phyloP scores from a whole-genome alignment of 2,888 invertebrate genomes.

The Dryobota labecula region DNA sequence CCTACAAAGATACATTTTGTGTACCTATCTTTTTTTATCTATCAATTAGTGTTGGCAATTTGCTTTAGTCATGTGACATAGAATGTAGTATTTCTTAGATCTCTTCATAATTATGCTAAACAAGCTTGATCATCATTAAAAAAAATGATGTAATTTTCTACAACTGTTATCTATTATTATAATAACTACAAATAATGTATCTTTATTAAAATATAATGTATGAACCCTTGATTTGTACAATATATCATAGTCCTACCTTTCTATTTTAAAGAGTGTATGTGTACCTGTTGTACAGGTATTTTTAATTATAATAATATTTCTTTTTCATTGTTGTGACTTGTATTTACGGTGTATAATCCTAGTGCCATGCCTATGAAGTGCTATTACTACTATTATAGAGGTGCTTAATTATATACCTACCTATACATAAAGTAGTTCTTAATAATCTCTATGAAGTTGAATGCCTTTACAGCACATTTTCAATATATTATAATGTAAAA shows the following conservation, averaged over 20 bases:
- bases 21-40: constrained; percentile 36
- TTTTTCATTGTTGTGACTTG: neutral
- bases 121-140: constrained; percentile 23
- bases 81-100: constrained; percentile 44
- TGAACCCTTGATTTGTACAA: constrained; percentile 4
- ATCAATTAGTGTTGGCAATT: constrained; percentile 46
- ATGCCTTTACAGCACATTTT: constrained; percentile 15
- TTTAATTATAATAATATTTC: neutral
- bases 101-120: constrained; percentile 35
- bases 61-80: constrained; percentile 48
- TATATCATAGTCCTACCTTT: neutral
- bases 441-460: constrained; percentile 15
- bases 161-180: constrained; percentile 36
- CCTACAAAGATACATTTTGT: constrained; percentile 20
- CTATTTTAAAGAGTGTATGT: neutral
- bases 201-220: constrained; percentile 10
- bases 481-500: constrained; percentile 2
- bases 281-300: neutral
- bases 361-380: constrained; percentile 54
- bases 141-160: constrained; percentile 23
- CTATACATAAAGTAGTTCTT: constrained; percentile 16
- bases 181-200: constrained; percentile 20
- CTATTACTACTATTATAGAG: constrained; percentile 32
- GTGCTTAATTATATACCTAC: constrained; percentile 22
- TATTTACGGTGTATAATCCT: constrained; percentile 22